A percentile compares a stretch with the other conserved stretches of the same genome.
Evolutionary conservation across 2,113 vertebrate species (phyloP).

Genomic region (Heptranchias perlo): DNA sequence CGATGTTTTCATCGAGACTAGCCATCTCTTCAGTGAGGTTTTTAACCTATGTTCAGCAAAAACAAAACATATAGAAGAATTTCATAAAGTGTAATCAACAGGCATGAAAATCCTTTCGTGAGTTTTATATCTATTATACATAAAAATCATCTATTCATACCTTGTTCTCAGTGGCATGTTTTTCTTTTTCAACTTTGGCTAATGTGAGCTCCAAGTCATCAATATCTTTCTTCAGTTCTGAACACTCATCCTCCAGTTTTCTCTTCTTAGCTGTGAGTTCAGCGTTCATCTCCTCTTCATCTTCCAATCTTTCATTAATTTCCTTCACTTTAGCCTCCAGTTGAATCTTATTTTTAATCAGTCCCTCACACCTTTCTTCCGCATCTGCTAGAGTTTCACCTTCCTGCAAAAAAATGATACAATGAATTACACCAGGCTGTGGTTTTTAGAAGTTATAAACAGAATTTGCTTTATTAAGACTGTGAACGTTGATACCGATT

Average conservation of each 20-base stretch:
- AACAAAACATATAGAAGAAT: slow-evolving; percentile 35
- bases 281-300: slow-evolving; percentile 65
- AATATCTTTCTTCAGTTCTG: slow-evolving; percentile 73
- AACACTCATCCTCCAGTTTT: slow-evolving; percentile 71
- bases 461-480: neutral
- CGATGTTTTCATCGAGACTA: slow-evolving; percentile 52
- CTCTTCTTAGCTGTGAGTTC: slow-evolving; percentile 65
- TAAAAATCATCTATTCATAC: slow-evolving; percentile 41
- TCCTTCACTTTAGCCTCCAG: slow-evolving; percentile 74
- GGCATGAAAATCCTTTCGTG: neutral
- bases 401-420: slow-evolving; percentile 45
- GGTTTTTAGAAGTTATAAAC: neutral
- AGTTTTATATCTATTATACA: neutral
- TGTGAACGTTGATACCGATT: slow-evolving; percentile 47
- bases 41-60: slow-evolving; percentile 52
- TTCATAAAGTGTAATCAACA: no score
- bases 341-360: slow-evolving; percentile 54
- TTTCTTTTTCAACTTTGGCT: slow-evolving; percentile 74
- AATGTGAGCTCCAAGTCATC: slow-evolving; percentile 74
- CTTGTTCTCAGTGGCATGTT: slow-evolving; percentile 76
- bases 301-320: slow-evolving; percentile 66
- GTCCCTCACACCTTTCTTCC: slow-evolving; percentile 54
- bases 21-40: slow-evolving; percentile 54
- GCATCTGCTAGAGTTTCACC: slow-evolving; percentile 52
- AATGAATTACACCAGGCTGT: neutral